Percentiles rank a stretch among this genome's conserved stretches.
phyloP scores from a whole-genome alignment of 37 sponge, comb jelly and placozoan species.

The Chondrilla cf. caribensis region DNA sequence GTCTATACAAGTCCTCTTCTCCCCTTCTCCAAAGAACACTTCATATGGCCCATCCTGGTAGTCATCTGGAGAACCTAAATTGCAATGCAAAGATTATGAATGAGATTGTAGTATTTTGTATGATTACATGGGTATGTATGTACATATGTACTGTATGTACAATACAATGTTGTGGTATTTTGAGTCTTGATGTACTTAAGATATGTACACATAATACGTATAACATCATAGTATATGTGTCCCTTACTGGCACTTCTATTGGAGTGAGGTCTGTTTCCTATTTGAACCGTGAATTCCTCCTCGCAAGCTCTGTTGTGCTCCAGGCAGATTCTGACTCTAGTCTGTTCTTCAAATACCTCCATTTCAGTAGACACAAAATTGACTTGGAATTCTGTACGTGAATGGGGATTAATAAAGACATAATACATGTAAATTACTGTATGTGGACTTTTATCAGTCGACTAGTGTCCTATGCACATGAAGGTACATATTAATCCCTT shows the following conservation, averaged over 20 bases:
- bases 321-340: neutral
- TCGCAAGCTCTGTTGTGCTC: neutral
- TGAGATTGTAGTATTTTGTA: too few species aligned
- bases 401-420: neutral
- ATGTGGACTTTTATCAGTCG: neutral
- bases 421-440: neutral
- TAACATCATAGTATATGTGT: too few species aligned
- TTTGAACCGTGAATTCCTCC: slow-evolving; percentile 1
- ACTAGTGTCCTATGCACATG: neutral
- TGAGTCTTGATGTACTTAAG: too few species aligned
- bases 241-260: too few species aligned
- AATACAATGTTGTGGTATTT: too few species aligned
- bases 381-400: neutral
- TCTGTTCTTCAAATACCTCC: slow-evolving; percentile 7
- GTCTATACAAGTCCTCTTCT: slow-evolving; percentile 28
- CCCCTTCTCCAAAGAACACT: slow-evolving; percentile 18
- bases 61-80: slow-evolving; percentile 19
- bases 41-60: neutral
- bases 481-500: too few species aligned
- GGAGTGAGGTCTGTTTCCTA: neutral
- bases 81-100: too few species aligned
- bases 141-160: too few species aligned
- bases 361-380: neutral
- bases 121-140: too few species aligned
- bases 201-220: too few species aligned